phyloP scores from a whole-genome alignment of 2,113 vertebrate genomes.

The Oncorhynchus nerka region DNA sequence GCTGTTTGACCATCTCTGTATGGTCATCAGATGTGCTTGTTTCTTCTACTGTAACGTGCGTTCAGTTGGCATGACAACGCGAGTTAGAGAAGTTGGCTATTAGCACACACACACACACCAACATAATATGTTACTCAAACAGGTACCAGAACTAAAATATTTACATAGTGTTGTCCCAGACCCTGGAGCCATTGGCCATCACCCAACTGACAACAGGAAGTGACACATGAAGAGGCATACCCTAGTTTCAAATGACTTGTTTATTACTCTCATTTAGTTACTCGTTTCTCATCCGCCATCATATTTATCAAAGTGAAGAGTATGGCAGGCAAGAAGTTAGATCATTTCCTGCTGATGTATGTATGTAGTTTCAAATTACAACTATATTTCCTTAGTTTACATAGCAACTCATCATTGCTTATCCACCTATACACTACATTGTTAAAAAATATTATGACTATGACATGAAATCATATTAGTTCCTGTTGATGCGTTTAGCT shows the following conservation, averaged over 20 bases:
- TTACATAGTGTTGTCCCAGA: background rate
- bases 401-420: too few species aligned
- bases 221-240: slow-evolving; percentile 19
- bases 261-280: slow-evolving; percentile 36
- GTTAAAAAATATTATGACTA: too few species aligned
- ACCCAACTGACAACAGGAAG: slow-evolving; percentile 13
- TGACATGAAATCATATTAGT: slow-evolving; percentile 12
- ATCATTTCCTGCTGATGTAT: background rate
- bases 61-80: too few species aligned
- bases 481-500: background rate
- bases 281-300: slow-evolving; percentile 34
- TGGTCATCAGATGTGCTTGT: background rate
- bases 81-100: too few species aligned
- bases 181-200: slow-evolving; percentile 12
- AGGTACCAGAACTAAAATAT: background rate
- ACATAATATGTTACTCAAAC: background rate
- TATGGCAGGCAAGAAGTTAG: slow-evolving; percentile 7
- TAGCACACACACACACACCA: too few species aligned
- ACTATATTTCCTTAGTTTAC: too few species aligned
- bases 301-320: background rate
- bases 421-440: too few species aligned
- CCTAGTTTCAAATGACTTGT: background rate
- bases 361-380: too few species aligned
- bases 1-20: background rate
- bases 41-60: too few species aligned